These are phyloP conservation scores for Armadillidium nasatum DNA, from an alignment of 1,140 invertebrate genomes.

Conservation along the genomic window DNA sequence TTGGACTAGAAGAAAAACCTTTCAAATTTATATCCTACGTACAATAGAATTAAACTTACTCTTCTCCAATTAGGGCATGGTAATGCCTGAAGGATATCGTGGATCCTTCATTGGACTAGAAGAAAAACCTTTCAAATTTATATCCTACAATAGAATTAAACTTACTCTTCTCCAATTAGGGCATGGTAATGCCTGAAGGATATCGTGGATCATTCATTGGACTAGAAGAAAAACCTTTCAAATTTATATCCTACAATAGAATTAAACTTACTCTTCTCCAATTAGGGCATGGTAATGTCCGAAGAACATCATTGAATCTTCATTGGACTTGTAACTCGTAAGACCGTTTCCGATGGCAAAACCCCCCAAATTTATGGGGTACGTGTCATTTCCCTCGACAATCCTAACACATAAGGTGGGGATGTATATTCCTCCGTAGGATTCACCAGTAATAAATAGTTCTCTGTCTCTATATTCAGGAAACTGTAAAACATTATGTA, in stretches of 20 bases:
- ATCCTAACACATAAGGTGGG: slow-evolving; percentile 55
- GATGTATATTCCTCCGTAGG: slow-evolving; percentile 51
- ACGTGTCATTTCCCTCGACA: slow-evolving; percentile 47
- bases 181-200: slow-evolving; percentile 56
- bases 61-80: too few species aligned
- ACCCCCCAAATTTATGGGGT: slow-evolving; percentile 48
- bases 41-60: too few species aligned
- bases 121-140: too few species aligned
- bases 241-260: too few species aligned
- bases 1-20: too few species aligned
- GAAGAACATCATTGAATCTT: slow-evolving; percentile 54
- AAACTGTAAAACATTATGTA: too few species aligned
- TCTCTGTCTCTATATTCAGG: slow-evolving; percentile 50
- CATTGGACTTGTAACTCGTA: slow-evolving; percentile 48
- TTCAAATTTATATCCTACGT: too few species aligned
- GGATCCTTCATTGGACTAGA: too few species aligned
- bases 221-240: slow-evolving; percentile 51
- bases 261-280: slow-evolving; percentile 48
- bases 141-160: too few species aligned
- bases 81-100: too few species aligned
- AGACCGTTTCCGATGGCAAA: slow-evolving; percentile 56
- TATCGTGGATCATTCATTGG: slow-evolving; percentile 52
- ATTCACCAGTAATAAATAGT: slow-evolving; percentile 53
- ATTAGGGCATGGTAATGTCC: slow-evolving; percentile 56
- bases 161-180: slow-evolving; percentile 50